phyloP scores from a whole-genome alignment of 2,888 invertebrate genomes.

The Torymus tubicola region DNA sequence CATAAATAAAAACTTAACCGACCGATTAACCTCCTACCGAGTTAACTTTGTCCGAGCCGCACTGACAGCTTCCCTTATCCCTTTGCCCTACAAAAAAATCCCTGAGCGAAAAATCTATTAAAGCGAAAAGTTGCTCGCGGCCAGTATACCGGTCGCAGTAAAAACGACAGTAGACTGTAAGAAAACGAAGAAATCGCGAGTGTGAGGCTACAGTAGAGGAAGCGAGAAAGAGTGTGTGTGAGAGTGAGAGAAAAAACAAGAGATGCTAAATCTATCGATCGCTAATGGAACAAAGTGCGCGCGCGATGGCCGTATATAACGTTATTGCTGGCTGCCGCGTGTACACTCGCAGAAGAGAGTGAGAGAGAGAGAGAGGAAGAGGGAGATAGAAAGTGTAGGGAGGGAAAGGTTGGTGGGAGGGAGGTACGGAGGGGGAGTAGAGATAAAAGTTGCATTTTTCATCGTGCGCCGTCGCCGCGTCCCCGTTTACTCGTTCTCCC shows the following conservation, averaged over 20 bases:
- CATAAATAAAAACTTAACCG: not conserved
- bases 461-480: slow-evolving; percentile 12
- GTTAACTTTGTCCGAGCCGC: not conserved
- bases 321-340: not conserved
- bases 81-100: no score
- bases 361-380: not conserved
- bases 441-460: slow-evolving; percentile 37
- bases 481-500: no score
- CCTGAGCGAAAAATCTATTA: no score
- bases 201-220: not conserved
- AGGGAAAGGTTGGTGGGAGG: not conserved
- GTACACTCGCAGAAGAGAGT: not conserved
- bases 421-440: not conserved
- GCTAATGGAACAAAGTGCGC: slow-evolving; percentile 43
- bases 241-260: not conserved
- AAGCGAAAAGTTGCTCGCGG: no score
- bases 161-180: no score
- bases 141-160: no score
- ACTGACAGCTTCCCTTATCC: no score
- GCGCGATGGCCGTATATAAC: no score
- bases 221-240: not conserved
- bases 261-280: slow-evolving; percentile 46
- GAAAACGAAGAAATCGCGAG: slow-evolving; percentile 1
- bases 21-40: not conserved
- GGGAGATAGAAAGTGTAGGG: not conserved